phyloP scores from a whole-genome alignment of 2,797 vertebrate species.

The Bovichtus variegatus region DNA sequence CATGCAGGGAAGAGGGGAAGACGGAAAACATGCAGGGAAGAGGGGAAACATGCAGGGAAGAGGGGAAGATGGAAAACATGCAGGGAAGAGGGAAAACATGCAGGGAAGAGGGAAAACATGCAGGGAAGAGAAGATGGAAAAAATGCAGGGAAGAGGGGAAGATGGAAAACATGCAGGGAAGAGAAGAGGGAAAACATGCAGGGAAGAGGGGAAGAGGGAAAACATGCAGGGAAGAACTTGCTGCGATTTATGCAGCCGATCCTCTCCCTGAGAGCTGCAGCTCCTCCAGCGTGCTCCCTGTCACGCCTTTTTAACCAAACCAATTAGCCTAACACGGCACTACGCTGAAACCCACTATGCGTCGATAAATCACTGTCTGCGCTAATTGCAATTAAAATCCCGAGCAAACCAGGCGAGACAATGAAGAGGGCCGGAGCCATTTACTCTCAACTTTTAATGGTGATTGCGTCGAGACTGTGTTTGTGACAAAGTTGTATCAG shows the following conservation, averaged over 20 bases:
- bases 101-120: too few species aligned
- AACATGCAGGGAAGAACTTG: conserved; percentile 8
- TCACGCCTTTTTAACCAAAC: conserved; percentile 84
- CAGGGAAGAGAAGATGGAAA: too few species aligned
- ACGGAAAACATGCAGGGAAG: too few species aligned
- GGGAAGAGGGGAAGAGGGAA: too few species aligned
- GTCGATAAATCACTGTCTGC: conserved; percentile 80
- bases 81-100: too few species aligned
- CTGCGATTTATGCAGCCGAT: conserved; percentile 9
- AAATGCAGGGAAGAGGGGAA: too few species aligned
- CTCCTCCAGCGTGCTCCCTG: conserved; percentile 51
- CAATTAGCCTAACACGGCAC: conserved; percentile 80
- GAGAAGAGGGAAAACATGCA: background rate
- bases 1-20: too few species aligned
- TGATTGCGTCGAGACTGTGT: conserved; percentile 53
- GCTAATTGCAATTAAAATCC: conserved; percentile 85
- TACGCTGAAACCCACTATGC: conserved; percentile 60
- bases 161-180: too few species aligned
- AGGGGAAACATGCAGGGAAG: too few species aligned
- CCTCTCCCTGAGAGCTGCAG: conserved; percentile 22
- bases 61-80: too few species aligned
- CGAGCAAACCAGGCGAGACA: conserved; percentile 77
- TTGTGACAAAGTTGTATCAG: conserved; percentile 71
- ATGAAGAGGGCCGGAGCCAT: conserved; percentile 68
- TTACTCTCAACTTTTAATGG: conserved; percentile 77